Evolutionary conservation across 1,140 invertebrate species (phyloP), one percentile per base, ranked within the genome.

Genomic region (Rhynchophorus ferrugineus): DNA sequence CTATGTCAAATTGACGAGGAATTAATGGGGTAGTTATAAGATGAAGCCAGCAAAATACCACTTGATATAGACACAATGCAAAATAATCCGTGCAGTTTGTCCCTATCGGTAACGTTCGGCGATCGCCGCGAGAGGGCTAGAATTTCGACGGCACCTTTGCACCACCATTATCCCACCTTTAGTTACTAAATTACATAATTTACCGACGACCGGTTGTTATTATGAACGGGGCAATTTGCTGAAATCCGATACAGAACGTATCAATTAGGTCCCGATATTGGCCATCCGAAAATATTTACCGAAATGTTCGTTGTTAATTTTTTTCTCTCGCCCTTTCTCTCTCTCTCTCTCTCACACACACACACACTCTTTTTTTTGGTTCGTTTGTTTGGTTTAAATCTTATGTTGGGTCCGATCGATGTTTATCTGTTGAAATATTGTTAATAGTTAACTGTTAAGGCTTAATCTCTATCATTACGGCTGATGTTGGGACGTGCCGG

Each of bases 151-250:
- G 51, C 51, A 47, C 44, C 38, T 54, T 37, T 54, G 39, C 44
- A 46, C 51, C 45, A 47, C 51, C 45, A 54, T 54, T 54, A 54
- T 54, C 51, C 44, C 51, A 54, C 51, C 51, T 54, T 54, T 54
- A 54, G 47, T 54, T 54, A 54, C 45, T 54, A 54, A 54, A 54
- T 54, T 54, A 54, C 44, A 47, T 54, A 54, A 54, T 54, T 47
- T 54, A 47, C 22, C 43, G 24, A 5, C 5, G 24, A 5, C 24
- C 24, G 24, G 24, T 29, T 29, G 24, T 29, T 29, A 29, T 29
- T 29, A 29, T 29, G 44, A n/a, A 35, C 38, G 44, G 9, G 29
- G 44, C 51, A 54, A 54, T 47, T 47, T 54, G 44, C 44, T 21
- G 51, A 54, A 47, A 54, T 37, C 44, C 51, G 18, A 54, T 44